Base-by-base conservation (phyloP, 1,140 invertebrate species). In the Orchesella cincta region DNA sequence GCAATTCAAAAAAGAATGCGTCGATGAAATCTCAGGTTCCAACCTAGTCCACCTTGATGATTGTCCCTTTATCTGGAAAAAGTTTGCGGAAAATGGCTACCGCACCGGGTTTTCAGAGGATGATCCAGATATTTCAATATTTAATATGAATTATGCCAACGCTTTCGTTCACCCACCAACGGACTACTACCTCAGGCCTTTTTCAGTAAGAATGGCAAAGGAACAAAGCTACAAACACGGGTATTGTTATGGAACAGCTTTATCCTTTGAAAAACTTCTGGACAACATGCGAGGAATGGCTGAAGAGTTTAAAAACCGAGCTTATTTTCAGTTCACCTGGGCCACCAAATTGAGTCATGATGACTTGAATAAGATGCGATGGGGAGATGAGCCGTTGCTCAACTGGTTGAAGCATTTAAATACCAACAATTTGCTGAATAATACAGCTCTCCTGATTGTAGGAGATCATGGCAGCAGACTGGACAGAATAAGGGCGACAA, bases 81-180 rank as follows among this genome's bases (percentile, higher is more conserved):
- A 89, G 76, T 95, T 89, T 82, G 88, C 89, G 75, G 84, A 90
- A 29, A 86, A 88, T 16, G 91, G 92, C 1, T 96, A 92, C 83
- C 88, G 90, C 0, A 96, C 94, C 0, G 90, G 90, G 1, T 92
- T 92, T 74, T 91, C 88, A 0, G 94, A 97, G 87, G 94, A 97
- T 84, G 87, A 88, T 2, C 89, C 90, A 0, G 84, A 86, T 29
- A 91, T 95, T 35, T 91, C 91, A 2, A 92, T 92, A 0, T 96
- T 95, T 81, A 94, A 95, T 84, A 95, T 92, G 83, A 73, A 73
- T 26, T 83, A 90, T 3, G 93, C 92, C 83, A 85, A 87, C 52
- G 94, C 94, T 0, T 97, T 97, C 84, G 85, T 88, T 12, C 86
- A 90, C 29, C 90, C 89, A 29, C 94, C 95, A 0, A 93, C 92